Base-by-base conservation (phyloP, 2,888 invertebrate species). In the Bugula neritina region DNA sequence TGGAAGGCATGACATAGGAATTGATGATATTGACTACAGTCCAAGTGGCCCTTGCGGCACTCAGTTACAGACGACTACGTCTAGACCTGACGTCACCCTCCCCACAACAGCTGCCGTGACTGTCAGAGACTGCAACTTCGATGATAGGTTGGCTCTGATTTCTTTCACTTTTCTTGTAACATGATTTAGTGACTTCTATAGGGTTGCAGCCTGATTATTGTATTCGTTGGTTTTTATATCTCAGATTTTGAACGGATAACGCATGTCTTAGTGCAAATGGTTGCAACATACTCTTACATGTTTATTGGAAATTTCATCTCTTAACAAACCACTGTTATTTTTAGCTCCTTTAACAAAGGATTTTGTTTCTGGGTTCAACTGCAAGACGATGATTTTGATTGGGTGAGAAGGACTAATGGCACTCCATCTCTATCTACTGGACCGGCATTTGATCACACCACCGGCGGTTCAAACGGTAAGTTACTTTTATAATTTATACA, bases 21-120 rank as follows among this genome's bases (percentile, higher is more conserved):
- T 83, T 72, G 83, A 83, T 75, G 83, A 83, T 73, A 75, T 82
- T 17, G 78, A 80, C n/a, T 76, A 82, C 74, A 78, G 79, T 13
- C 73, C 77, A 3, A 23, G 35, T 10, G 70, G 70, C 5, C 31
- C n/a, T 31, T 70, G 70, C 23, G 70, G 63, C n/a, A 63, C 63
- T 2, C 63, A 63, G 17, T 2, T 27, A 25, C 5, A 13, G 3
- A 25, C 31, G 5, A 63, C 63, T 10, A 63, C 63, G 2, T 13
- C 63, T n/a, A 27, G 31, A 27, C 63, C 63, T 29, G 63, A 63
- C 31, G 34, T 63, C 27, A 25, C 63, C 17, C 13, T 27, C 13
- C 34, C 27, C 5, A 63, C 63, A 13, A 63, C 63, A 27, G 5
- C 63, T 63, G 31, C 63, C 17, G 5, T 31, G 13, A 29, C 29